These are phyloP conservation scores for Caenorhabditis afra DNA, from an alignment of 2,888 invertebrate species.

Conservation along the genomic window DNA sequence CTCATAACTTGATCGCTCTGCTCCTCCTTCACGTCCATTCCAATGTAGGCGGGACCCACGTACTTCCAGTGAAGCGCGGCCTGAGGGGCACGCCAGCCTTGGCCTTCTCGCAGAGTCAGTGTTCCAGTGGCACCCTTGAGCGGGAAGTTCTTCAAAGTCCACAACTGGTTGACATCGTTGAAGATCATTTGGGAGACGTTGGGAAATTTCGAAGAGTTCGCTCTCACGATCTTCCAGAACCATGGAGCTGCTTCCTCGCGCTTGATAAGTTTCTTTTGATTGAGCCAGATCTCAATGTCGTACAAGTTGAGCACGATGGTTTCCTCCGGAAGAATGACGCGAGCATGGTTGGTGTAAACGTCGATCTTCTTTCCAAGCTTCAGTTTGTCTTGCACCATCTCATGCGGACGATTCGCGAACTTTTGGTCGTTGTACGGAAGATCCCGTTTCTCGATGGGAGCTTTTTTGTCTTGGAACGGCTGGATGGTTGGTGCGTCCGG, in stretches of 20 bases:
- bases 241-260: constrained; percentile 9
- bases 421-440: constrained; percentile 21
- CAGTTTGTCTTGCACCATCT: constrained; percentile 5
- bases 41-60: no score
- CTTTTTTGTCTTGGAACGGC: no score
- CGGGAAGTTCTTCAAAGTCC: not conserved
- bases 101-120: constrained; percentile 68
- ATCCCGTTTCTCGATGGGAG: not conserved
- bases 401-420: constrained; percentile 10
- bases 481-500: no score
- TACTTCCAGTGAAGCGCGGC: no score
- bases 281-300: constrained; percentile 11
- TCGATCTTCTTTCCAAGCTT: constrained; percentile 12
- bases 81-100: no score
- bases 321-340: not conserved
- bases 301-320: constrained; percentile 5
- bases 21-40: constrained; percentile 83
- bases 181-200: constrained; percentile 7
- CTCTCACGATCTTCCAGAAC: constrained; percentile 14
- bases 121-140: not conserved
- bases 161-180: constrained; percentile 48
- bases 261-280: not conserved
- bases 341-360: constrained; percentile 41
- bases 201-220: not conserved
- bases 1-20: not conserved